Base-by-base conservation (phyloP, 1,140 invertebrate species). In the Latrodectus geometricus region DNA sequence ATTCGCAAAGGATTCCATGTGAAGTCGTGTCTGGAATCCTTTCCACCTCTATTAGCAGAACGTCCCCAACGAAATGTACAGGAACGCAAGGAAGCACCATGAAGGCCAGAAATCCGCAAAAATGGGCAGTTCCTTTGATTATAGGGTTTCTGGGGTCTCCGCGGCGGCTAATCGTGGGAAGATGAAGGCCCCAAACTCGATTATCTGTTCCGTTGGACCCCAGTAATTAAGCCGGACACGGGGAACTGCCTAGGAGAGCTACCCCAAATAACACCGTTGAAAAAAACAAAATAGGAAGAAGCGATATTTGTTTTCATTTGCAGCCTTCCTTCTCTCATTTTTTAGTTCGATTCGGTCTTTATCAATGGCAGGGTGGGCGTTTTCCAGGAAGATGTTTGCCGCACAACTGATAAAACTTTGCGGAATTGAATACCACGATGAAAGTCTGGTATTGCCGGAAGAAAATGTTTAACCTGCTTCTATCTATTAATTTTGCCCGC, bases 81-180 rank as follows among this genome's bases (percentile, higher is more conserved):
- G 35, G 35, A 35, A 35, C 35, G 35, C 35, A 35, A 69, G 20
- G 20, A 81, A 77, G 75, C 20, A 35, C 21, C 21, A 35, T 8
- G 75, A 77, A 75, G 61, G 48, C 23, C 49, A 12, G 20, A 48
- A 81, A 81, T 72, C 79, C 79, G 66, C 50, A 81, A 81, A 81
- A 81, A 72, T 21, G 11, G 14, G 20, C 68, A 4, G 68, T 81
- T 69, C 20, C 73, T 48, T 86, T 86, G 83, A 86, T 86, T 86
- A 86, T 72, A 86, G 83, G 83, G 74, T 86, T 77, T 86, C 73
- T 65, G 50, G 72, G 23, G 73, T 84, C 65, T 86, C 75, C 35
- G 74, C 75, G 83, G 66, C 83, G 65, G 21, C 61, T 86, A 86
- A 86, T 86, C 83, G 83, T 86, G 83, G 83, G 83, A 86, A 86